phyloP scores from a whole-genome alignment of 2,113 vertebrate species.

The Ranitomeya imitator region DNA sequence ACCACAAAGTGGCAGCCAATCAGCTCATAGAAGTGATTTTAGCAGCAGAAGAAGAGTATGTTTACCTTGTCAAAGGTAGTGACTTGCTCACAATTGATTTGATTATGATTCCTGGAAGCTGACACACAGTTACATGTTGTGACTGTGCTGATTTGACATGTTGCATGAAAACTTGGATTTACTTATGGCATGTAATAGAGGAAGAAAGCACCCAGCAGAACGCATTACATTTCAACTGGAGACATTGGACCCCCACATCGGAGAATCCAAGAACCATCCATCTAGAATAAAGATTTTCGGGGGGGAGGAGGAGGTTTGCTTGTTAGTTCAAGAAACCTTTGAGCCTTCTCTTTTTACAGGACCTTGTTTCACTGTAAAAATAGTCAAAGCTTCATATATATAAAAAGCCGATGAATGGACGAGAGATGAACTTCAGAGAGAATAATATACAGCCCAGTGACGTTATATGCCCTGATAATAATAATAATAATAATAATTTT shows the following conservation, averaged over 20 bases:
- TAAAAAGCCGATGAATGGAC: not conserved
- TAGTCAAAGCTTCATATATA: not conserved
- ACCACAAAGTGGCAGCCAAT: not conserved
- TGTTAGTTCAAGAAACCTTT: slow-evolving; percentile 1
- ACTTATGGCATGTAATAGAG: not conserved
- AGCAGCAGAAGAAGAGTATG: not conserved
- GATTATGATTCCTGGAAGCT: not conserved
- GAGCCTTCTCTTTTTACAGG: slow-evolving; percentile 33
- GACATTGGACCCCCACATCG: not conserved
- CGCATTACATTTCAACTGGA: not conserved
- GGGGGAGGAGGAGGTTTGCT: not conserved
- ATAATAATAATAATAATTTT: too few relatives aligned
- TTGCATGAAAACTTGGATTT: not conserved
- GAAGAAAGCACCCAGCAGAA: slow-evolving; percentile 2
- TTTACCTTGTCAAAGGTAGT: not conserved
- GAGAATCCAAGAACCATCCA: not conserved
- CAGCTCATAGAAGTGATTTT: not conserved
- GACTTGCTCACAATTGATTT: not conserved
- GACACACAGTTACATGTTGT: not conserved
- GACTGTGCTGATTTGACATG: slow-evolving; percentile 3
- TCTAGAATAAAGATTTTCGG: not conserved
- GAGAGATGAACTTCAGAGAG: not conserved
- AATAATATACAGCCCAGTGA: not conserved
- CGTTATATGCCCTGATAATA: not conserved
- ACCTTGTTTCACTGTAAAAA: slow-evolving; percentile 28